Percentiles rank a stretch among this genome's conserved stretches.
These are phyloP conservation scores for Melikaiella ostensackeni DNA, from an alignment of 2,888 invertebrate genomes.

Conservation along the genomic window DNA sequence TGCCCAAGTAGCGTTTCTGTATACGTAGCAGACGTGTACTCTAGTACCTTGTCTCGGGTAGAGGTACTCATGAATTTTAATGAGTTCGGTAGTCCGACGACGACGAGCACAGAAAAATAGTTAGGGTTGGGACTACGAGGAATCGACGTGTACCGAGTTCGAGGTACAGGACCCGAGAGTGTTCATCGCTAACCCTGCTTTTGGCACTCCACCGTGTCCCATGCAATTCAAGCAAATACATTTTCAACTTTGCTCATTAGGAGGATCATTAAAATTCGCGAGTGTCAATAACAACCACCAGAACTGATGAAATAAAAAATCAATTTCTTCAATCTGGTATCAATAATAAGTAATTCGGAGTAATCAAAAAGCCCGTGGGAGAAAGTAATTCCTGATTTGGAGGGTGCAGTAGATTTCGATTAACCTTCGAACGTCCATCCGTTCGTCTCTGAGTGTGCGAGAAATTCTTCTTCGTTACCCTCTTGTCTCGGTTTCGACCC, in stretches of 20 bases:
- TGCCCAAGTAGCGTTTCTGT: slow-evolving; percentile 52
- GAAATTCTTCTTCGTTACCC: slow-evolving; percentile 66
- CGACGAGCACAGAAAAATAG: slow-evolving; percentile 57
- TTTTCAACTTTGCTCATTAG: slow-evolving; percentile 17
- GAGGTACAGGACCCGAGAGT: slow-evolving; percentile 44
- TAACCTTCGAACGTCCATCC: slow-evolving; percentile 55
- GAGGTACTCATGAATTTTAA: slow-evolving; percentile 63
- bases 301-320: background rate
- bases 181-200: slow-evolving; percentile 11
- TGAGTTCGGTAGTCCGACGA: slow-evolving; percentile 61
- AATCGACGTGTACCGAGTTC: slow-evolving; percentile 48
- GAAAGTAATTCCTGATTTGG: slow-evolving; percentile 65
- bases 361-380: slow-evolving; percentile 60
- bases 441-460: slow-evolving; percentile 51
- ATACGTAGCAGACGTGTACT: slow-evolving; percentile 44
- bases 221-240: background rate
- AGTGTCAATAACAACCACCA: background rate
- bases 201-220: slow-evolving; percentile 14
- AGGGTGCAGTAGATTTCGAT: slow-evolving; percentile 65
- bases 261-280: background rate
- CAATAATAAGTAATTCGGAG: slow-evolving; percentile 66
- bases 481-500: slow-evolving; percentile 48
- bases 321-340: slow-evolving; percentile 61
- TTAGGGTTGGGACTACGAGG: slow-evolving; percentile 50
- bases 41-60: slow-evolving; percentile 48